Conservation (phyloP, 2,888 invertebrate genomes). For the Plemyria rubiginata region DNA sequence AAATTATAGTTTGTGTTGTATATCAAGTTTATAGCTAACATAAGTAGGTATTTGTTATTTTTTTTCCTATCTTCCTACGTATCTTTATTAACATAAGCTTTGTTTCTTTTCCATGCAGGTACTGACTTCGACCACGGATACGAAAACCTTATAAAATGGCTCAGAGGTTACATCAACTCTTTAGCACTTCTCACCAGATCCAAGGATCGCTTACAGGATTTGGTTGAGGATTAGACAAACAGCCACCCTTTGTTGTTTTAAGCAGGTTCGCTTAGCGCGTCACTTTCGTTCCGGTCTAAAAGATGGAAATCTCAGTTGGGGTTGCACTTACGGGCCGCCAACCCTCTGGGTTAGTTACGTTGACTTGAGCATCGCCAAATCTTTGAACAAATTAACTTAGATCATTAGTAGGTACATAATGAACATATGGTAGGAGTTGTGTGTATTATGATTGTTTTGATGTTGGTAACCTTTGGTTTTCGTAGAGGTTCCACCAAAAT, state of each 20-base stretch:
- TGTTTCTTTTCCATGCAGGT: conserved; percentile 14
- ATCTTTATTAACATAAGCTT: conserved; percentile 1
- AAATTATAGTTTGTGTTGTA: no score
- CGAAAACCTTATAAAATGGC: background rate
- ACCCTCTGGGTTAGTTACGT: background rate
- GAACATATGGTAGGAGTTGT: background rate
- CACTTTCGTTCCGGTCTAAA: conserved; percentile 32
- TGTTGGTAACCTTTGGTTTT: no score
- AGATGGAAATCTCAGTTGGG: conserved; percentile 22
- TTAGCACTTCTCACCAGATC: conserved; percentile 21
- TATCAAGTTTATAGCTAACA: no score
- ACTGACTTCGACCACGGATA: background rate
- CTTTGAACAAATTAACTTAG: background rate
- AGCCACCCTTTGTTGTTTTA: conserved; percentile 56
- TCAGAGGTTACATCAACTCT: background rate
- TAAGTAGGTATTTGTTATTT: no score
- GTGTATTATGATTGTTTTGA: background rate
- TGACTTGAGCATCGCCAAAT: conserved; percentile 1
- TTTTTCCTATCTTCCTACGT: background rate
- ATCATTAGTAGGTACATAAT: background rate
- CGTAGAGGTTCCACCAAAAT: no score
- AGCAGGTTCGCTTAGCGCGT: conserved; percentile 45
- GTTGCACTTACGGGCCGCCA: conserved; percentile 6
- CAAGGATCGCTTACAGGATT: conserved; percentile 40
- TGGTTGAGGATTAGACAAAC: conserved; percentile 47